Percentiles rank a stretch among this genome's conserved stretches.
Conservation (phyloP, 2,797 vertebrate genomes). For the Toxotes lorentzi region DNA sequence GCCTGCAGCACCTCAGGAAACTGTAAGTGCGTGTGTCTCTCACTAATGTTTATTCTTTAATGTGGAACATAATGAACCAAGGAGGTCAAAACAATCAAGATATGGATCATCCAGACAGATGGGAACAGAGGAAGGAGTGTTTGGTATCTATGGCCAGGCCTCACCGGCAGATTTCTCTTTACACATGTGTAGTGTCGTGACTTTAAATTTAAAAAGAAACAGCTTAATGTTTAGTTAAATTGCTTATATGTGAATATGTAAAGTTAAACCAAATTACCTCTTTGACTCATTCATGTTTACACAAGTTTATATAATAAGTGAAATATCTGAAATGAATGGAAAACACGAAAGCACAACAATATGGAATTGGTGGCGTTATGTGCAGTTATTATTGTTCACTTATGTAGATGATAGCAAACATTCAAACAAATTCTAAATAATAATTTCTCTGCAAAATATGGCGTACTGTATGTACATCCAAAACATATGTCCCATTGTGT, state of each 20-base stretch:
- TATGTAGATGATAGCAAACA: too few species aligned
- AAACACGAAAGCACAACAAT: not conserved
- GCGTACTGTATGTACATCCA: too few species aligned
- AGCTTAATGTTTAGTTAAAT: too few species aligned
- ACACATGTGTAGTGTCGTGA: not conserved
- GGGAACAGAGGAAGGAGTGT: not conserved
- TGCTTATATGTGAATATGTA: too few species aligned
- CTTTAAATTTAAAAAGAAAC: not conserved
- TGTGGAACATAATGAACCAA: slow-evolving; percentile 62
- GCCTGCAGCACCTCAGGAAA: slow-evolving; percentile 60
- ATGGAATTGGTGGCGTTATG: too few species aligned
- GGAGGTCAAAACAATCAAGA: slow-evolving; percentile 68
- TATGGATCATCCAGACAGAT: slow-evolving; percentile 51
- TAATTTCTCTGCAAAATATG: too few species aligned
- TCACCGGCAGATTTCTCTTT: not conserved
- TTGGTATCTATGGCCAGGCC: not conserved
- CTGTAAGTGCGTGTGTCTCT: slow-evolving; percentile 72
- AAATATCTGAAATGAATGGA: not conserved
- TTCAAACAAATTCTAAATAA: too few species aligned
- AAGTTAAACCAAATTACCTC: too few species aligned
- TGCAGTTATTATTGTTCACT: too few species aligned
- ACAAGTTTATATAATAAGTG: too few species aligned
- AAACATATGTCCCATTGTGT: too few species aligned
- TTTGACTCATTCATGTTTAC: not conserved
- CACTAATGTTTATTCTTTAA: slow-evolving; percentile 67